phyloP scores from a whole-genome alignment of 2,888 invertebrate genomes.

The Polylopha cassiicola region DNA sequence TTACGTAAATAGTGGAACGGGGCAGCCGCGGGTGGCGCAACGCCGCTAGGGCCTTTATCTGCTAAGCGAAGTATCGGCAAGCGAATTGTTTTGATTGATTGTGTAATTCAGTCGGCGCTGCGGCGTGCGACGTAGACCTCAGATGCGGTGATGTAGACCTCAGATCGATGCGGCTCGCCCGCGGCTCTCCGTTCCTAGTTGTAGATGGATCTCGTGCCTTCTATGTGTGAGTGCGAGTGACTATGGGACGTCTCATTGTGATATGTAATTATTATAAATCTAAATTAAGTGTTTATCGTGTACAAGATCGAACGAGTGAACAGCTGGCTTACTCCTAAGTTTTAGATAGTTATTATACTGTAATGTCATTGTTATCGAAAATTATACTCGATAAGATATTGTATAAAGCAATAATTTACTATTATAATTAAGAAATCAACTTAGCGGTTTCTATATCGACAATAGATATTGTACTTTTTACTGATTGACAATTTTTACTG shows the following conservation, averaged over 20 bases:
- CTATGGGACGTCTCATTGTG: conserved; percentile 74
- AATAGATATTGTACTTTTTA: conserved; percentile 59
- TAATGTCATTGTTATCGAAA: conserved; percentile 62
- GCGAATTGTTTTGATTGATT: too few relatives aligned
- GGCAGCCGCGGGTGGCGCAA: too few relatives aligned
- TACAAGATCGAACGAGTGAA: conserved; percentile 63
- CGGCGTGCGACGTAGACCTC: too few relatives aligned
- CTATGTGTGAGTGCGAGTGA: conserved; percentile 70
- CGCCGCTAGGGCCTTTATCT: too few relatives aligned
- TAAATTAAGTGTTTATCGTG: conserved; percentile 75
- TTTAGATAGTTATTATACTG: conserved; percentile 55
- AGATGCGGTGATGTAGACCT: too few relatives aligned
- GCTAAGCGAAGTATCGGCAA: conserved; percentile 15
- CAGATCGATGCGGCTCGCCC: too few relatives aligned
- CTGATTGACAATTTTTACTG: conserved; percentile 51
- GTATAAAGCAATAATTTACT: conserved; percentile 73
- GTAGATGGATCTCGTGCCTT: conserved; percentile 75
- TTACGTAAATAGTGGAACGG: conserved; percentile 53
- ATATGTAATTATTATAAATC: conserved; percentile 77
- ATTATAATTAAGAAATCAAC: conserved; percentile 65
- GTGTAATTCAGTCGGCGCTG: conserved; percentile 2
- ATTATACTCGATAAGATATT: conserved; percentile 69
- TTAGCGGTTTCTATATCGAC: conserved; percentile 61
- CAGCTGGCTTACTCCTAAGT: conserved; percentile 60
- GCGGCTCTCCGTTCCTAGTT: too few relatives aligned